phyloP scores from a whole-genome alignment of 2,888 invertebrate species.

The Marronus borbonicus region DNA sequence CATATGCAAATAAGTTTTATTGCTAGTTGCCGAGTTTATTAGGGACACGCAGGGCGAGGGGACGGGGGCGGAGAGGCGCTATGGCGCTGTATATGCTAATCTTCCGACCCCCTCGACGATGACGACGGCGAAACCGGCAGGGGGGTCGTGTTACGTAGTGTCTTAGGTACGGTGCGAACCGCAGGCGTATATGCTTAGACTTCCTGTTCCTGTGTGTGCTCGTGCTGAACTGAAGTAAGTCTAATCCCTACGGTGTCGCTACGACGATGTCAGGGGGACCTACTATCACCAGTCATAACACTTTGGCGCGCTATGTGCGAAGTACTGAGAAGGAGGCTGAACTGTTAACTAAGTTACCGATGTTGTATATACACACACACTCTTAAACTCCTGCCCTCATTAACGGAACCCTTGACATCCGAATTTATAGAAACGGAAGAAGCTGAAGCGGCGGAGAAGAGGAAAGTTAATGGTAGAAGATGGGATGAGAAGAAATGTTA shows the following conservation, averaged over 20 bases:
- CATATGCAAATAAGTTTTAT: slow-evolving; percentile 70
- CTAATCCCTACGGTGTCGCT: slow-evolving; percentile 50
- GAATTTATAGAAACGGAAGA: slow-evolving; percentile 29
- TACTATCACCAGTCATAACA: slow-evolving; percentile 45
- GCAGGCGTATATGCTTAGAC: slow-evolving; percentile 7
- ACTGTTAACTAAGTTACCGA: slow-evolving; percentile 42
- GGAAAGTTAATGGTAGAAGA: too few relatives aligned
- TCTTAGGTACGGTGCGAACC: slow-evolving; percentile 22
- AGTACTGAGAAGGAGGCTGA: slow-evolving; percentile 22
- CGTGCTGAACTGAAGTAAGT: slow-evolving; percentile 2
- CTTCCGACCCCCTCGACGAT: slow-evolving; percentile 59
- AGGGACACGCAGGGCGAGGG: slow-evolving; percentile 53
- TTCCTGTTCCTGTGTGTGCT: slow-evolving; percentile 23
- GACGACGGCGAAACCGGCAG: slow-evolving; percentile 31
- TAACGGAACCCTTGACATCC: slow-evolving; percentile 44
- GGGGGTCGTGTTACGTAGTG: slow-evolving; percentile 27
- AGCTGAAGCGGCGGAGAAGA: background rate
- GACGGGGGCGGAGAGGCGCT: background rate
- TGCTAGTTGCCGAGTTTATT: slow-evolving; percentile 69
- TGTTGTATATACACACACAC: slow-evolving; percentile 24
- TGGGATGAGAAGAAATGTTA: too few relatives aligned
- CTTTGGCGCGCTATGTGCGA: slow-evolving; percentile 11
- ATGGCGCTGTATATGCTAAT: slow-evolving; percentile 64
- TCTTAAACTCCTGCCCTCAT: slow-evolving; percentile 36
- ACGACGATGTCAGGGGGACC: slow-evolving; percentile 28